Evolutionary conservation across 1,140 invertebrate genomes (phyloP).

Genomic region (Bombus haemorrhoidalis): DNA sequence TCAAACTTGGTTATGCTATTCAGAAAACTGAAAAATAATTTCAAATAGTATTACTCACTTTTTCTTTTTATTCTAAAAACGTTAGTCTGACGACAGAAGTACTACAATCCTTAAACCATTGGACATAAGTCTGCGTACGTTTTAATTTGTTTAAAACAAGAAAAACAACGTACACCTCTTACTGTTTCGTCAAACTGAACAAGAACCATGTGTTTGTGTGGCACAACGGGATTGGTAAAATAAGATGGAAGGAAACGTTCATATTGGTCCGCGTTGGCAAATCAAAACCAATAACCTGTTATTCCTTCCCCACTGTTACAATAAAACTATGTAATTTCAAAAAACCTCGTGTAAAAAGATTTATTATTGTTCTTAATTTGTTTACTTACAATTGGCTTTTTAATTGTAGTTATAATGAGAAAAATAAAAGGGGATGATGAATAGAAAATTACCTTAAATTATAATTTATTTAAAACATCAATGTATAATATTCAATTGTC

Average conservation of each 20-base stretch:
- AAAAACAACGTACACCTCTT: slow-evolving; percentile 42
- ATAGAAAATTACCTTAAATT: not conserved
- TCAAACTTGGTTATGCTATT: slow-evolving; percentile 72
- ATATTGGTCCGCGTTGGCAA: slow-evolving; percentile 76
- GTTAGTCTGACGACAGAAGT: slow-evolving; percentile 28
- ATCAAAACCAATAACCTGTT: slow-evolving; percentile 51
- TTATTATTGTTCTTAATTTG: not conserved
- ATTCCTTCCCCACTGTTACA: not conserved
- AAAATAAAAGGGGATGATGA: not conserved
- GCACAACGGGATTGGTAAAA: slow-evolving; percentile 73
- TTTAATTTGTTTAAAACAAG: slow-evolving; percentile 54
- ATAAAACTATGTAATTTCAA: not conserved
- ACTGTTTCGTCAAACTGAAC: slow-evolving; percentile 48
- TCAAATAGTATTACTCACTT: slow-evolving; percentile 32
- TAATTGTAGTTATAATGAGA: not conserved
- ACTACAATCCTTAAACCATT: slow-evolving; percentile 50
- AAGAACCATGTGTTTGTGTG: slow-evolving; percentile 74
- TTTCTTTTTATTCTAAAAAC: slow-evolving; percentile 29
- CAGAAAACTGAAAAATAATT: slow-evolving; percentile 45
- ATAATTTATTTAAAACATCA: slow-evolving; percentile 25
- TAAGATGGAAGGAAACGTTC: not conserved
- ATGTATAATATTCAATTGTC: not conserved
- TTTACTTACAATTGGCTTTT: not conserved
- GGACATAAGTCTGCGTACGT: slow-evolving; percentile 20
- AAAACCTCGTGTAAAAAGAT: not conserved